phyloP scores from a whole-genome alignment of 2,797 vertebrate genomes.

The Bradypus variegatus region DNA sequence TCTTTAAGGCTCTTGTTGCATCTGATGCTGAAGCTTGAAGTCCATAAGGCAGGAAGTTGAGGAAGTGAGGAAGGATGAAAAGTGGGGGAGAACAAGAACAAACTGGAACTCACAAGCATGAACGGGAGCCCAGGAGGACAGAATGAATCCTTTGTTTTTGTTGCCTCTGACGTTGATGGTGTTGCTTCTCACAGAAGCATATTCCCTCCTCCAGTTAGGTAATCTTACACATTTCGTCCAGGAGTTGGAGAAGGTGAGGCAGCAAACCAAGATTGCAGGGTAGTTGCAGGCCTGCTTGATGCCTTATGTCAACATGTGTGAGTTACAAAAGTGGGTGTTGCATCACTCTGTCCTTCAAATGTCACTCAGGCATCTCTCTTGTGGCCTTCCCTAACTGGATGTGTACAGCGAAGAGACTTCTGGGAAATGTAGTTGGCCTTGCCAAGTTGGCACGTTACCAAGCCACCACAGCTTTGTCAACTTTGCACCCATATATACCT shows the following conservation, averaged over 20 bases:
- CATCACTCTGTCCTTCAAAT: too few species aligned
- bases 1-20: background rate
- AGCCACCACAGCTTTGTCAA: background rate
- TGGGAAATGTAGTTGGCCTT: background rate
- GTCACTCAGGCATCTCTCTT: background rate
- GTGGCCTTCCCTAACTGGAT: background rate
- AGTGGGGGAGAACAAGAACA: background rate
- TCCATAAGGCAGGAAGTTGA: background rate
- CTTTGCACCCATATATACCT: background rate
- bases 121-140: background rate
- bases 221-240: accelerated
- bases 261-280: too few species aligned
- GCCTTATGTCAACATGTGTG: background rate
- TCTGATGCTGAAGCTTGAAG: background rate
- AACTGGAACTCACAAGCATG: background rate
- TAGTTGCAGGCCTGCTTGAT: background rate
- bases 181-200: background rate
- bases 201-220: background rate
- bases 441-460: background rate
- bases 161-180: background rate
- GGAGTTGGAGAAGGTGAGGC: background rate
- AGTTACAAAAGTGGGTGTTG: background rate
- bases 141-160: background rate
- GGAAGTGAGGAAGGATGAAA: background rate
- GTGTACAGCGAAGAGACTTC: background rate